phyloP scores from a whole-genome alignment of 1,140 invertebrate species.

The Manduca sexta region DNA sequence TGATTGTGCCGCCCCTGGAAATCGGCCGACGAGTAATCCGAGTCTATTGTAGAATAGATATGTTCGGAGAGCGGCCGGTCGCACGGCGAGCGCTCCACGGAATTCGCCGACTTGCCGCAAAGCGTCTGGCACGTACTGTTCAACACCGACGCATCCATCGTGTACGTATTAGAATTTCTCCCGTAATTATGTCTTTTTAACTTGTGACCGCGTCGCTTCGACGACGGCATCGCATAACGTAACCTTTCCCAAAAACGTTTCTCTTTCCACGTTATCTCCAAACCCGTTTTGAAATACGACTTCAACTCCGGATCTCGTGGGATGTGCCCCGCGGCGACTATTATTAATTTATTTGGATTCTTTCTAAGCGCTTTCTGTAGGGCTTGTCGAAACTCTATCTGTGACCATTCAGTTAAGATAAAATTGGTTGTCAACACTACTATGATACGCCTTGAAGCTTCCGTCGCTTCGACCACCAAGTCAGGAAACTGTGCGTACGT shows the following conservation, averaged over 20 bases:
- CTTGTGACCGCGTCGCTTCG: conserved; percentile 75
- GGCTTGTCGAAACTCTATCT: conserved; percentile 86
- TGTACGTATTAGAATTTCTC: conserved; percentile 75
- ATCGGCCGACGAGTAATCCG: conserved; percentile 78
- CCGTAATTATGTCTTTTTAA: conserved; percentile 76
- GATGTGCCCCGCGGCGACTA: conserved; percentile 86
- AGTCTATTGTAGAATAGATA: conserved; percentile 90
- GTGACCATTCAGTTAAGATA: conserved; percentile 89
- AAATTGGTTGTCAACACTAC: conserved; percentile 88
- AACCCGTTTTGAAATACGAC: conserved; percentile 90
- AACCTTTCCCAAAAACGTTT: conserved; percentile 94
- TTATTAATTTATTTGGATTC: conserved; percentile 86
- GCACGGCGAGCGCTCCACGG: conserved; percentile 69
- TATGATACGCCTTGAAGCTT: conserved; percentile 86
- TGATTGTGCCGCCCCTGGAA: conserved; percentile 59
- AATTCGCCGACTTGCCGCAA: conserved; percentile 58
- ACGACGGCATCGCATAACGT: conserved; percentile 87
- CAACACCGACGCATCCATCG: conserved; percentile 76
- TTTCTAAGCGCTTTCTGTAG: conserved; percentile 88
- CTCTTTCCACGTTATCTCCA: conserved; percentile 89
- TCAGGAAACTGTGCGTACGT: conserved; percentile 79
- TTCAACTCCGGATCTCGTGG: conserved; percentile 90
- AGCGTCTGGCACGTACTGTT: conserved; percentile 72
- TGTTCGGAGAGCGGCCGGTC: conserved; percentile 85
- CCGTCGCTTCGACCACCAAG: conserved; percentile 89